A percentile compares a stretch with the other conserved stretches of the same genome.
phyloP scores from a whole-genome alignment of 2,888 invertebrate species.

The Thecocarcelia acutangulata region DNA sequence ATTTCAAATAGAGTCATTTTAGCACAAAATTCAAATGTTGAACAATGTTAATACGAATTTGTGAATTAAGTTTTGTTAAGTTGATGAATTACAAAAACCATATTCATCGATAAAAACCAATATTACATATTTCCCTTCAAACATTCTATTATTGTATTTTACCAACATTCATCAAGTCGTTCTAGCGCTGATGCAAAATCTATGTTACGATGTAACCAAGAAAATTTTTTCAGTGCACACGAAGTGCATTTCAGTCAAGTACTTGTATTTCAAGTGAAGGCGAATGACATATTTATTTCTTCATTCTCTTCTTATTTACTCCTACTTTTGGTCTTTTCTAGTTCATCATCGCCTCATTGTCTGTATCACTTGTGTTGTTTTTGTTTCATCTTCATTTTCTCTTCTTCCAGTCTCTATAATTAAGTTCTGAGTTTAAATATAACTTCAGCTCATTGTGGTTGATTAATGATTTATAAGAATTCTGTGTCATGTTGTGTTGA shows the following conservation, averaged over 20 bases:
- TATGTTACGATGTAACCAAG: no score
- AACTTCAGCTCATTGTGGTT: constrained; percentile 42
- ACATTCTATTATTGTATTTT: no score
- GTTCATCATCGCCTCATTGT: constrained; percentile 28
- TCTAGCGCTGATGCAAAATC: background rate
- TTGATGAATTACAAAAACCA: no score
- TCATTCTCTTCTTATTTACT: constrained; percentile 11
- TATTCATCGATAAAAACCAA: no score
- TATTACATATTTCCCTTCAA: no score
- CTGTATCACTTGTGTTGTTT: constrained; percentile 1
- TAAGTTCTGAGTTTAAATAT: constrained; percentile 27
- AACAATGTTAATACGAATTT: no score
- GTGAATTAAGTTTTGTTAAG: no score
- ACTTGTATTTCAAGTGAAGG: constrained; percentile 53
- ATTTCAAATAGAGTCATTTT: no score
- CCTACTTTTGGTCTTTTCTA: constrained; percentile 13
- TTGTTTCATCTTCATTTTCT: constrained; percentile 36
- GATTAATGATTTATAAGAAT: constrained; percentile 66
- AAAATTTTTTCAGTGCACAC: no score
- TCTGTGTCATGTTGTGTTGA: constrained; percentile 58
- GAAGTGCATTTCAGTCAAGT: constrained; percentile 10
- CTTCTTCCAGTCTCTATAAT: constrained; percentile 14
- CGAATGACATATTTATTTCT: constrained; percentile 53
- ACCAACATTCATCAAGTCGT: no score
- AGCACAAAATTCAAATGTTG: no score